Evolutionary conservation across 2,888 invertebrate species (phyloP).

Genomic region (Operophtera brumata): DNA sequence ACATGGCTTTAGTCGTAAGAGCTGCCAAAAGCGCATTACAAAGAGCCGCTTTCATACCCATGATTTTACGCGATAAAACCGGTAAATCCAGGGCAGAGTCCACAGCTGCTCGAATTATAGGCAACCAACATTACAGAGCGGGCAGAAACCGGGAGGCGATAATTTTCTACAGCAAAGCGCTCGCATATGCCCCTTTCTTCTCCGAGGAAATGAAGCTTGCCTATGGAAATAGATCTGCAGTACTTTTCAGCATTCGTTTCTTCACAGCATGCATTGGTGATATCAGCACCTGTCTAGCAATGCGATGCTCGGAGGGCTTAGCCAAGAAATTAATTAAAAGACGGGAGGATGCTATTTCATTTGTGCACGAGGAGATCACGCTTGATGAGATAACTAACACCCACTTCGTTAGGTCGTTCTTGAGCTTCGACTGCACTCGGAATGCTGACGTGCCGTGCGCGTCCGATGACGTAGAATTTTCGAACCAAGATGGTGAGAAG

Average conservation of each 20-base stretch:
- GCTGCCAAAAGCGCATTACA: neutral
- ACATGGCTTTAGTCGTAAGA: conserved; percentile 10
- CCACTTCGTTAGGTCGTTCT: neutral
- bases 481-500: neutral
- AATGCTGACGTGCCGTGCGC: conserved; percentile 19
- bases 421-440: neutral
- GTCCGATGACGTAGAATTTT: conserved; percentile 7
- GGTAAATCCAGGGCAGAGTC: neutral
- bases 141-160: conserved; percentile 3
- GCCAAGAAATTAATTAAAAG: conserved; percentile 9
- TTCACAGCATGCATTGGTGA: conserved; percentile 13
- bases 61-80: neutral
- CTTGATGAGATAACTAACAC: neutral
- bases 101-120: neutral
- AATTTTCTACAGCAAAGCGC: conserved; percentile 12
- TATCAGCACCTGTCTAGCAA: neutral
- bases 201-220: conserved; percentile 18
- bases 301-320: neutral
- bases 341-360: neutral
- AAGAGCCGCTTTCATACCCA: neutral
- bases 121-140: conserved; percentile 9
- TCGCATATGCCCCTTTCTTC: conserved; percentile 8
- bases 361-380: neutral
- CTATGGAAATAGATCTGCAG: conserved; percentile 19
- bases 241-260: conserved; percentile 8